These are phyloP conservation scores for Ictalurus furcatus DNA, from an alignment of 2,113 vertebrate genomes.

Conservation along the genomic window DNA sequence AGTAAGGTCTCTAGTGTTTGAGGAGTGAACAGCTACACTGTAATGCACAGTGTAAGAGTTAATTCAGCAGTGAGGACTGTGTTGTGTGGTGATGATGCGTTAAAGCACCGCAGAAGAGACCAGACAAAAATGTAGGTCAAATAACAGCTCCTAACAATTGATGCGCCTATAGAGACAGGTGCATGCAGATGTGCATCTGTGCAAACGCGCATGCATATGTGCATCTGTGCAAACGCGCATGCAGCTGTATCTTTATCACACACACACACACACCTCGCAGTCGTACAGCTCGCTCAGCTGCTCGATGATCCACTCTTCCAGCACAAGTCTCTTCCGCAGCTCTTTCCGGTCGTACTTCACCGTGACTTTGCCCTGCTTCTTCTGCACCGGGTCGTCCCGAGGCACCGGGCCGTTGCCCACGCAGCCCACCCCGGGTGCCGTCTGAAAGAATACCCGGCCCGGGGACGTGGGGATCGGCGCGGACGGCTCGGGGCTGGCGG, in stretches of 20 bases:
- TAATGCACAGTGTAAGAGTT: neutral
- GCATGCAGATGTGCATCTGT: neutral
- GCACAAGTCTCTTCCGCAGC: conserved; percentile 88
- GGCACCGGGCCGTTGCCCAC: conserved; percentile 68
- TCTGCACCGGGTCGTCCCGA: conserved; percentile 80
- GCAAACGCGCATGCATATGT: neutral
- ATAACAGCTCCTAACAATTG: conserved; percentile 4
- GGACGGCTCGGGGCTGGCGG: conserved; percentile 75
- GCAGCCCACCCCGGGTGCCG: conserved; percentile 74
- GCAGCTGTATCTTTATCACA: neutral
- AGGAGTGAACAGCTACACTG: neutral
- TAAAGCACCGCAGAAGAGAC: conserved; percentile 12
- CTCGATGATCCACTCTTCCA: conserved; percentile 98
- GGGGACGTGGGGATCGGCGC: conserved; percentile 69
- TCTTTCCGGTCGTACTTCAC: conserved; percentile 97
- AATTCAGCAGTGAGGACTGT: neutral
- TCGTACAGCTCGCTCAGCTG: conserved; percentile 92
- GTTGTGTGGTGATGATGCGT: conserved; percentile 21
- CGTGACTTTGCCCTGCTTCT: conserved; percentile 93
- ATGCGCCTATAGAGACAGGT: conserved; percentile 4
- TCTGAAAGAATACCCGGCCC: conserved; percentile 88
- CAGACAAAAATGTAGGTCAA: conserved; percentile 38
- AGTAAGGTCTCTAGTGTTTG: neutral
- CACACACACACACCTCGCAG: conserved; percentile 81
- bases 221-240: neutral